Conservation (phyloP, 1,140 invertebrate species). For the Bombus superbus region DNA sequence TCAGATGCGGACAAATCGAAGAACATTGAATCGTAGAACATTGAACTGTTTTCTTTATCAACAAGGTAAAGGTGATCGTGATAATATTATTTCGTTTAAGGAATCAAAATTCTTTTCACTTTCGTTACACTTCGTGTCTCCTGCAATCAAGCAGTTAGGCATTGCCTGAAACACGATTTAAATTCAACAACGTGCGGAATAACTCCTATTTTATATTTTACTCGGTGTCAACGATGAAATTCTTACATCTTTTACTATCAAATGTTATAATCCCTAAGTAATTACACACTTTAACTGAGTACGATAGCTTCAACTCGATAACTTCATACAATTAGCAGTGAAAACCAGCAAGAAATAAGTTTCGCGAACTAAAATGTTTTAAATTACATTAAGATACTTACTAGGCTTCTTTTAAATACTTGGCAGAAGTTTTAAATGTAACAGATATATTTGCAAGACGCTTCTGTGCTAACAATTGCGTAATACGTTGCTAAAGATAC, state of each 20-base stretch:
- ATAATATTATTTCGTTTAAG: neutral
- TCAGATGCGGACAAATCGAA: neutral
- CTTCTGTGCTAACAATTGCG: neutral
- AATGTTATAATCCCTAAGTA: too few relatives aligned
- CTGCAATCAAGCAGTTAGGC: neutral
- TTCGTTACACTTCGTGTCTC: too few relatives aligned
- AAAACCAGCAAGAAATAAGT: too few relatives aligned
- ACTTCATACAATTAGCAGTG: too few relatives aligned
- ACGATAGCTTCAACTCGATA: too few relatives aligned
- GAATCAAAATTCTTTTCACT: neutral
- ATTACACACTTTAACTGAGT: too few relatives aligned
- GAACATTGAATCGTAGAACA: neutral
- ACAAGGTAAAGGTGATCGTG: too few relatives aligned
- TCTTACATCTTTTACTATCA: too few relatives aligned
- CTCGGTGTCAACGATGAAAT: neutral
- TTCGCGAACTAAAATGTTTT: too few relatives aligned
- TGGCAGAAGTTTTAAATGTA: neutral
- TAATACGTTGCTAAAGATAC: conserved; percentile 15
- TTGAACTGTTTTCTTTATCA: neutral
- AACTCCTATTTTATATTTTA: neutral
- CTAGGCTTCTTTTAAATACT: too few relatives aligned
- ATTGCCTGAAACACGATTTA: conserved; percentile 4
- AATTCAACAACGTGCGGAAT: neutral
- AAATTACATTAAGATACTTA: too few relatives aligned
- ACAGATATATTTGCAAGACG: neutral